These are phyloP conservation scores for Eledone cirrhosa DNA, from an alignment of 2,888 invertebrate species.

Conservation along the genomic window DNA sequence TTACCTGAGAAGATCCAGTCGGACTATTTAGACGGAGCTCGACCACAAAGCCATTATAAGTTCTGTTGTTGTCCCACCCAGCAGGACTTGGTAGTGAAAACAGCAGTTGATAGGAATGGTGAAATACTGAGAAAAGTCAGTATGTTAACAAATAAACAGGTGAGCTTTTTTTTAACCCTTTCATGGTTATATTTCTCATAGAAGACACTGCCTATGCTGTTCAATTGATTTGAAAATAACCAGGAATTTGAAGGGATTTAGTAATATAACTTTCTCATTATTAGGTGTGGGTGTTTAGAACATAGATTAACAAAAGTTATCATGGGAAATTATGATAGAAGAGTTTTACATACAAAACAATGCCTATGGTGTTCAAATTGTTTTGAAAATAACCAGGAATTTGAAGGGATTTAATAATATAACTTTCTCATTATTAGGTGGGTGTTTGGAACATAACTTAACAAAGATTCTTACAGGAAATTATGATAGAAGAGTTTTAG, in stretches of 20 bases:
- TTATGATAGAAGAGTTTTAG: too few relatives aligned
- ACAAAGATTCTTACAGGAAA: too few relatives aligned
- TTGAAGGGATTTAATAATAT: too few relatives aligned
- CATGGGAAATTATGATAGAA: background rate
- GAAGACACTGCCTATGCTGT: too few relatives aligned
- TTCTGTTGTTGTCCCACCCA: conserved; percentile 44
- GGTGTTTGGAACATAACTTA: too few relatives aligned
- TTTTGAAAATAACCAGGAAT: too few relatives aligned
- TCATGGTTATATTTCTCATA: too few relatives aligned
- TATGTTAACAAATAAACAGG: conserved; percentile 42
- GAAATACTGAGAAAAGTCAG: conserved; percentile 48
- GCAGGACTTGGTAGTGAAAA: conserved; percentile 45
- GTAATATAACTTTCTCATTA: too few relatives aligned
- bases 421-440: too few relatives aligned
- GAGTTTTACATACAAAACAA: background rate
- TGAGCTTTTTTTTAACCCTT: conserved; percentile 24
- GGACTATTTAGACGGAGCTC: conserved; percentile 70
- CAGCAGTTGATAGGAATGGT: conserved; percentile 57
- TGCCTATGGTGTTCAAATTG: too few relatives aligned
- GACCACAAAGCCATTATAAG: conserved; percentile 55
- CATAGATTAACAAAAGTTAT: background rate
- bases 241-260: too few relatives aligned
- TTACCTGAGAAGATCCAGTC: conserved; percentile 75
- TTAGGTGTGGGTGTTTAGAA: background rate
- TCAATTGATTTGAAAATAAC: too few relatives aligned